Evolutionary conservation across 2,113 vertebrate genomes (phyloP).

Genomic region (Fregata magnificens): DNA sequence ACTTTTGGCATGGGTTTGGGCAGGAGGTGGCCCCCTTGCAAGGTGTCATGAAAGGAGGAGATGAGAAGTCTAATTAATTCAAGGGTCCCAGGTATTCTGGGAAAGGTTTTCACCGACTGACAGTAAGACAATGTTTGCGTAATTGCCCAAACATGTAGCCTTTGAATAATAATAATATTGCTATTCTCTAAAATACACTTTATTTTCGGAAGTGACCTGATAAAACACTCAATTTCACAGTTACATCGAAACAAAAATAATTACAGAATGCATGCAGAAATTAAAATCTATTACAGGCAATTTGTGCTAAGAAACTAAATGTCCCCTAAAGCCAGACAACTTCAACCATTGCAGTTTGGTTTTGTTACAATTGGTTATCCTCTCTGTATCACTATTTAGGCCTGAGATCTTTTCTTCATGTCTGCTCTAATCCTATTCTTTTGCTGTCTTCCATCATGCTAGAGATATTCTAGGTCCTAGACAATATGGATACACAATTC

Average conservation of each 20-base stretch:
- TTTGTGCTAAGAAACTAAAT: conserved; percentile 35
- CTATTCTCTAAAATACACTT: conserved; percentile 38
- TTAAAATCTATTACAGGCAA: conserved; percentile 52
- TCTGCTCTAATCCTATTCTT: conserved; percentile 14
- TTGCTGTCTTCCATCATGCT: background rate
- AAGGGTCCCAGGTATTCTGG: conserved; percentile 7
- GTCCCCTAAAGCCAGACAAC: background rate
- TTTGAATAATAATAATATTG: conserved; percentile 36
- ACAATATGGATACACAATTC: background rate
- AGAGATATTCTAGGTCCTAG: background rate
- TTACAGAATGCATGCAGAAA: conserved; percentile 27
- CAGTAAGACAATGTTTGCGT: conserved; percentile 22
- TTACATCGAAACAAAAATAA: conserved; percentile 54
- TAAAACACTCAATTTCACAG: conserved; percentile 67
- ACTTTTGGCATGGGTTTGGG: background rate
- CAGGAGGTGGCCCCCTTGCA: background rate
- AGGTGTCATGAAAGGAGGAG: background rate
- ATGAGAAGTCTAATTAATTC: conserved; percentile 15
- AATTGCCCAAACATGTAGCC: conserved; percentile 44
- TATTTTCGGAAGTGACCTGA: conserved; percentile 55
- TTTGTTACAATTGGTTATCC: background rate
- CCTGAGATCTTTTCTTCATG: background rate
- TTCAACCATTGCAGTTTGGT: background rate
- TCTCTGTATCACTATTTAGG: background rate
- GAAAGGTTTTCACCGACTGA: conserved; percentile 29